These are phyloP conservation scores for Zhuqinia jingwanae DNA, from an alignment of 2,888 invertebrate species.

Conservation along the genomic window DNA sequence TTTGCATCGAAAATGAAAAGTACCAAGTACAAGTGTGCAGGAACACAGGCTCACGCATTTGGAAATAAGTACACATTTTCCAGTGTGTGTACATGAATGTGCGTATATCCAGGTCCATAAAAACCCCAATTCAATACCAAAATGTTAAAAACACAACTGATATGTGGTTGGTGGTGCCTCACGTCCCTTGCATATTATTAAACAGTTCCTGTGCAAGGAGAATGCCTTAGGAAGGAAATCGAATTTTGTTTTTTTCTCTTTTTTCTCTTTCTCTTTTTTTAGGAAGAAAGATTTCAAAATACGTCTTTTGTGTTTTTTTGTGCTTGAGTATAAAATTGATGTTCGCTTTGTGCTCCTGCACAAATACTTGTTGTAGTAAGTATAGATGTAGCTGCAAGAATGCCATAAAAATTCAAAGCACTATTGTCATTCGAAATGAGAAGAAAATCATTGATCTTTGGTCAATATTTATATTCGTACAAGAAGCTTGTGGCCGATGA, in stretches of 20 bases:
- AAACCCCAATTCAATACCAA: not conserved
- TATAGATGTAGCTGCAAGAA: not conserved
- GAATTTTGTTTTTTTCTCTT: constrained; percentile 30
- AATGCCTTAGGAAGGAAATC: constrained; percentile 42
- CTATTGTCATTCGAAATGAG: not conserved
- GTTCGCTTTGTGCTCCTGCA: not conserved
- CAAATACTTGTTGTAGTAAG: constrained; percentile 10
- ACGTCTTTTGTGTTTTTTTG: not conserved
- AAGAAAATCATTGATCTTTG: constrained; percentile 11
- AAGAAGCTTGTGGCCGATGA: no score
- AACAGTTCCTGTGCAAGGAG: constrained; percentile 3
- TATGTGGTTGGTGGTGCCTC: not conserved
- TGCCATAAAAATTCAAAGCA: not conserved
- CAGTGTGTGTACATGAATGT: not conserved
- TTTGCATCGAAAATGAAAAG: not conserved
- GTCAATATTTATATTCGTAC: constrained; percentile 27
- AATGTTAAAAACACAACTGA: constrained; percentile 17
- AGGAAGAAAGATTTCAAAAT: constrained; percentile 3
- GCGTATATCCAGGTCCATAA: not conserved
- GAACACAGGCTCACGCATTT: constrained; percentile 14
- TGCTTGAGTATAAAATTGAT: not conserved
- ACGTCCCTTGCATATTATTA: constrained; percentile 37
- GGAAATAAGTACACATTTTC: not conserved
- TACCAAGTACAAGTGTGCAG: not conserved
- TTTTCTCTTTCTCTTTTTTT: not conserved